A percentile compares a stretch with the other conserved stretches of the same genome.
These are phyloP conservation scores for Philopotamus ludificatus DNA, from an alignment of 1,140 invertebrate species.

Conservation along the genomic window DNA sequence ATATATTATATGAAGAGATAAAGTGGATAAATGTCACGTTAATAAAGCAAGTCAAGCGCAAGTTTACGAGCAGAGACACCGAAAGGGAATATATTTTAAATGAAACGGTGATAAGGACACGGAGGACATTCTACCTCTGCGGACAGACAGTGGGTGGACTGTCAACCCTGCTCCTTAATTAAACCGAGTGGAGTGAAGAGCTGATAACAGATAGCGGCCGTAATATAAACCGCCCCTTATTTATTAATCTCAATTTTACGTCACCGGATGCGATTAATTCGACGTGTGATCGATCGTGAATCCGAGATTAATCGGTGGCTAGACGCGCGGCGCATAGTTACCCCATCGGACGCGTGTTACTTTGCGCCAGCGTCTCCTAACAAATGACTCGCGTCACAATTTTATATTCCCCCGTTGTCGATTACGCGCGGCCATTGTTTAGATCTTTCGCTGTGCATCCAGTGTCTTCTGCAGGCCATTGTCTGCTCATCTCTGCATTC, in stretches of 20 bases:
- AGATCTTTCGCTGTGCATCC: neutral
- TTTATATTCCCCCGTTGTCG: no score
- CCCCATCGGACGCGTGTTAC: neutral
- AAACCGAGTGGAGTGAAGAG: neutral
- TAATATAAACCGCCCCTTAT: slow-evolving; percentile 10
- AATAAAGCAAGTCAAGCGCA: slow-evolving; percentile 24
- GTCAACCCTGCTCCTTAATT: slow-evolving; percentile 4
- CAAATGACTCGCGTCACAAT: neutral
- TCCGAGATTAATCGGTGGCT: no score
- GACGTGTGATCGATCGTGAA: no score
- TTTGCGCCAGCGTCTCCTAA: neutral
- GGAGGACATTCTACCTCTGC: neutral
- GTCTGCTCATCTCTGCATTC: slow-evolving; percentile 8
- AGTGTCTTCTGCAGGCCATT: neutral
- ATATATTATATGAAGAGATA: slow-evolving; percentile 18
- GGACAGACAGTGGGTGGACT: neutral
- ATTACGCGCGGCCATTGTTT: slow-evolving; percentile 1
- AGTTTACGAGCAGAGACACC: slow-evolving; percentile 11
- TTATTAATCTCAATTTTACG: slow-evolving; percentile 2
- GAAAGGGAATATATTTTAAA: slow-evolving; percentile 17
- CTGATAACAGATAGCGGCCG: slow-evolving; percentile 13
- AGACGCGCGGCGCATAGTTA: no score
- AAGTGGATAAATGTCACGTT: slow-evolving; percentile 31
- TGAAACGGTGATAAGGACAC: neutral
- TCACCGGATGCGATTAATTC: neutral